Evolutionary conservation across 2,888 invertebrate species (phyloP), one percentile per base, ranked within the genome.

Genomic region (Sminthurinus aureus): DNA sequence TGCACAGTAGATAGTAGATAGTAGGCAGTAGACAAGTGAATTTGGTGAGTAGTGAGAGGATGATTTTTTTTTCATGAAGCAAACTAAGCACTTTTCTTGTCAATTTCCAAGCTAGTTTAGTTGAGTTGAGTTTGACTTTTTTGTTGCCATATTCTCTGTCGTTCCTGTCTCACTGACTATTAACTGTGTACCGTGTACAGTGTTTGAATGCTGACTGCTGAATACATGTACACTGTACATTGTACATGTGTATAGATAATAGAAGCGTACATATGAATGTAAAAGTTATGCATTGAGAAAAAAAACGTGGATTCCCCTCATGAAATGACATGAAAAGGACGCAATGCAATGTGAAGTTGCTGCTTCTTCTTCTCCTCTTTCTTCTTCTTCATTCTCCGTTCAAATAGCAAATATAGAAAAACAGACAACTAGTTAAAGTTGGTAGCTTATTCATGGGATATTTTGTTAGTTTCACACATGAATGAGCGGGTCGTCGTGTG

Each of bases 381-480:
- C 3, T 66, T 20, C 20, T 20, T 66, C 66, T 66, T 6, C 38
- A 38, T 38, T 20, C 24, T 71, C 20, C 71, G 22, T 22, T 77
- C 58, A 4, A n/a, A 71, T 71, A 71, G 71, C 22, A 71, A 71
- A 71, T 71, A 24, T 71, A 71, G 24, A 22, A 24, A 71, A 71
- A 71, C 71, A 71, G 71, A 71, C 71, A 71, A 71, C 24, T 71
- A 71, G 71, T 67, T 67, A 67, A 67, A 74, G 74, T 50, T 24
- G 75, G 52, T 52, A 75, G 24, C 64, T 64, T 66, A 64, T 66
- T 26, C 24, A 66, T 66, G 24, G 78, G 66, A 78, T 78, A 78
- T 78, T 78, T 78, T 64, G 78, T 78, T 78, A 78, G 78, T 78
- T 78, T 78, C 24, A 66, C 78, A 78, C 78, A 78, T 78, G 78